These are phyloP conservation scores for Nemopilema nomurai DNA, from an alignment of 30 jellyfish, hydroid and myxozoan species.

Conservation along the genomic window DNA sequence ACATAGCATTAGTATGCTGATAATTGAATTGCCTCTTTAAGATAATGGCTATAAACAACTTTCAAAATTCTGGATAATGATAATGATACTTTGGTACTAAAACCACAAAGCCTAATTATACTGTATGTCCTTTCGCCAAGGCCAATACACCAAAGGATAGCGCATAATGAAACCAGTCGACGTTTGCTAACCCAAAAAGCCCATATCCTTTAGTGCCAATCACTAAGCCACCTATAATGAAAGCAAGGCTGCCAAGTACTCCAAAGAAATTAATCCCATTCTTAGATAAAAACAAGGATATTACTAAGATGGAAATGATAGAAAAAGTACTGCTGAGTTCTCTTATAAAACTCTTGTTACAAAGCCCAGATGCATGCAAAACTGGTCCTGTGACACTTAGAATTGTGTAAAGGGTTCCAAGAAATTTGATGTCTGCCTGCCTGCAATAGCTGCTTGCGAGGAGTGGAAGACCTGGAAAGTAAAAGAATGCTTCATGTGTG, in stretches of 20 bases:
- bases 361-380: constrained; percentile 21
- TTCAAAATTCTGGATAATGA: too few relatives aligned
- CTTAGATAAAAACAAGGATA: constrained; percentile 14
- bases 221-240: constrained; percentile 56
- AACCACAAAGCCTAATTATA: neutral
- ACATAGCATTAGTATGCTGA: too few relatives aligned
- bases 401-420: constrained; percentile 2
- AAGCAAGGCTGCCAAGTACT: constrained; percentile 16
- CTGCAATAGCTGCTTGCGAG: constrained; percentile 50
- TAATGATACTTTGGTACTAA: too few relatives aligned
- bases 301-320: constrained; percentile 22
- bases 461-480: constrained; percentile 43
- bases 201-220: constrained; percentile 60
- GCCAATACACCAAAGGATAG: constrained; percentile 37
- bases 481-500: neutral
- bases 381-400: constrained; percentile 37
- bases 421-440: constrained; percentile 10
- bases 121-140: constrained; percentile 32
- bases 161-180: constrained; percentile 64
- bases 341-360: constrained; percentile 6
- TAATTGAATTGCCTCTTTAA: too few relatives aligned
- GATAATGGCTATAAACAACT: too few relatives aligned
- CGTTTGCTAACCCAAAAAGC: constrained; percentile 20
- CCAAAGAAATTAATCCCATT: constrained; percentile 26
- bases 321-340: constrained; percentile 42